Evolutionary conservation across 2,113 vertebrate species (phyloP).

Genomic region (Cyphomyrus plagiostoma): DNA sequence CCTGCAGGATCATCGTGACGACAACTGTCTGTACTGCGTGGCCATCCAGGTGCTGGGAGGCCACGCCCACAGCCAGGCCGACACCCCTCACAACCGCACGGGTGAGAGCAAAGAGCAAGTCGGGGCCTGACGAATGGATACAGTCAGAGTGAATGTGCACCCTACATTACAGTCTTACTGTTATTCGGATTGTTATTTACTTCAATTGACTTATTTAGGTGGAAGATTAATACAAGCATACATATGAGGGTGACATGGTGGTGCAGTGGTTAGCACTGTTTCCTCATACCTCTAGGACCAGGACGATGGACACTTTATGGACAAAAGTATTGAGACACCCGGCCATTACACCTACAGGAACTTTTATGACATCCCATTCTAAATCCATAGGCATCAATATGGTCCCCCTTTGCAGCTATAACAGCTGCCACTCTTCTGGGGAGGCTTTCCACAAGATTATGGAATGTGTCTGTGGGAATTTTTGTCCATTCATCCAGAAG

Average conservation of each 20-base stretch:
- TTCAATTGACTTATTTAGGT: not conserved
- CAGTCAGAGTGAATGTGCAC: not conserved
- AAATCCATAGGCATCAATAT: too few relatives aligned
- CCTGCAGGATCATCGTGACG: constrained; percentile 88
- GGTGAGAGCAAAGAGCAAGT: not conserved
- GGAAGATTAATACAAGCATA: not conserved
- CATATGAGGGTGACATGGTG: not conserved
- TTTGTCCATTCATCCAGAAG: too few relatives aligned
- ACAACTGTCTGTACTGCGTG: constrained; percentile 95
- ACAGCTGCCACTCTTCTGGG: too few relatives aligned
- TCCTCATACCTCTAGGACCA: not conserved
- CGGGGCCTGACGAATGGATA: not conserved
- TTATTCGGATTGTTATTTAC: not conserved
- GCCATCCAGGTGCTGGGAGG: constrained; percentile 79
- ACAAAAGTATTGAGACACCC: too few relatives aligned
- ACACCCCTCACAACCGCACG: constrained; percentile 67
- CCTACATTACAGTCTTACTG: not conserved
- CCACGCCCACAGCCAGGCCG: constrained; percentile 70
- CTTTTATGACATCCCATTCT: too few relatives aligned
- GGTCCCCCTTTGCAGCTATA: too few relatives aligned
- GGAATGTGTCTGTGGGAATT: too few relatives aligned
- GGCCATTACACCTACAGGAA: too few relatives aligned
- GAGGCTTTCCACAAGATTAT: too few relatives aligned
- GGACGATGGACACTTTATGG: too few relatives aligned
- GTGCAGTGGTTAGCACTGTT: not conserved